Percentiles rank a stretch among this genome's conserved stretches.
phyloP scores from a whole-genome alignment of 1,140 invertebrate species.

The Neuroterus valhalla region DNA sequence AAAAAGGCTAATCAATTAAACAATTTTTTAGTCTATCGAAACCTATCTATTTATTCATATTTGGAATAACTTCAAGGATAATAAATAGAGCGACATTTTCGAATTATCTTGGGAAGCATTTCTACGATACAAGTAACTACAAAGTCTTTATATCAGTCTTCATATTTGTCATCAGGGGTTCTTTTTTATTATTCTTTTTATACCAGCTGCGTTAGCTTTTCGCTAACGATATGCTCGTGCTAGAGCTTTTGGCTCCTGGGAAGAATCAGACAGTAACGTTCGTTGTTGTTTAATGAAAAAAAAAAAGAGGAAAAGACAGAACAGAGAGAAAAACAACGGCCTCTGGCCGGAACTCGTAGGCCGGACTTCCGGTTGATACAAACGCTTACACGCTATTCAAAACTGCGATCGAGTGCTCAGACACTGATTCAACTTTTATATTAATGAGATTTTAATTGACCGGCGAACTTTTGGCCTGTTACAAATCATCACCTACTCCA shows the following conservation, averaged over 20 bases:
- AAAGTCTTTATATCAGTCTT: neutral
- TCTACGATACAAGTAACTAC: neutral
- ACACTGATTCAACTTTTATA: neutral
- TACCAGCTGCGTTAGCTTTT: constrained; percentile 46
- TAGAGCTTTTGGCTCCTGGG: constrained; percentile 14
- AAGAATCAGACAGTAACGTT: constrained; percentile 35
- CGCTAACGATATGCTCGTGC: neutral
- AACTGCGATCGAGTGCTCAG: constrained; percentile 41
- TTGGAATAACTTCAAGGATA: no score
- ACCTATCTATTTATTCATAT: no score
- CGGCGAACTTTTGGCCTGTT: neutral
- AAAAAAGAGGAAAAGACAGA: constrained; percentile 46
- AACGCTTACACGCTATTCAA: constrained; percentile 64
- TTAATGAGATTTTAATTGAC: constrained; percentile 6
- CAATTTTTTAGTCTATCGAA: no score
- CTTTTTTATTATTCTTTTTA: constrained; percentile 5
- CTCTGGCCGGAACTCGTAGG: constrained; percentile 72
- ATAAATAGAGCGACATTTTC: neutral
- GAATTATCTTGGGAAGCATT: neutral
- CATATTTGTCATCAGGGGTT: neutral
- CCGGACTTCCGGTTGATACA: constrained; percentile 75
- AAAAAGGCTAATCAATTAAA: no score
- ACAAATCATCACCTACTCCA: constrained; percentile 32
- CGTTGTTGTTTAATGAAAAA: constrained; percentile 41
- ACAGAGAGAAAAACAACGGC: constrained; percentile 58